Evolutionary conservation across 2,113 vertebrate species (phyloP), one percentile per base, ranked within the genome.

Genomic region (Halcyon senegalensis): DNA sequence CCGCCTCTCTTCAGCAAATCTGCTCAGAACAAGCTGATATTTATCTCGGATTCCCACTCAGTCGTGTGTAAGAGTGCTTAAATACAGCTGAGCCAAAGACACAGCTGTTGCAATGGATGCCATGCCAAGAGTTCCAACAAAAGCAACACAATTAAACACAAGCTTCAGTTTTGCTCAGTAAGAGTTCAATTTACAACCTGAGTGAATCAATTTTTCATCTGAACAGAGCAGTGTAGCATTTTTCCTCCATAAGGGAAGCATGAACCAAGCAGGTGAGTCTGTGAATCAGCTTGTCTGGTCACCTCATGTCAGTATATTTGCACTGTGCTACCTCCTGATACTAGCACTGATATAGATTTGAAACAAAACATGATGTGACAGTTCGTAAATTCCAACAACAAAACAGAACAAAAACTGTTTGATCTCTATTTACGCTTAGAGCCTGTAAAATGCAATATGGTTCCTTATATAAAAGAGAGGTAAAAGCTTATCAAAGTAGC

Each of bases 21-120:
- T 94, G 87, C 66, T 75, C 89, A 75, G 80, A 81, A 93, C 92
- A 95, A 94, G 88, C 94, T 66, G 88, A 66, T 94, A 66, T 46
- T 93, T 95, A 92, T 92, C 76, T 63, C 63, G 51, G 85, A 92
- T 90, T 95, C 76, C 53, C 76, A 60, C 69, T 92, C 92, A 56
- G 87, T n/a, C 4, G 0, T 70, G 35, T 68, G 23, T 64, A 58
- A 25, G 51, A 55, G 51, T 17, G 79, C 64, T 85, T 79, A 58
- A 89, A 72, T 7, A 93, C 67, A 94, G 87, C 66, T 44, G 39
- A 86, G 43, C 64, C 68, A 64, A 83, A 95, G 79, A 55, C 68
- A 55, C n/a, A 19, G n/a, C 35, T 48, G 72, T 13, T 78, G 55
- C 16, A 58, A 66, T 4, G 43, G 51, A 60, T 84, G 83, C 85